Evolutionary conservation across 2,888 invertebrate genomes (phyloP).

Genomic region (Horisme vitalbata): DNA sequence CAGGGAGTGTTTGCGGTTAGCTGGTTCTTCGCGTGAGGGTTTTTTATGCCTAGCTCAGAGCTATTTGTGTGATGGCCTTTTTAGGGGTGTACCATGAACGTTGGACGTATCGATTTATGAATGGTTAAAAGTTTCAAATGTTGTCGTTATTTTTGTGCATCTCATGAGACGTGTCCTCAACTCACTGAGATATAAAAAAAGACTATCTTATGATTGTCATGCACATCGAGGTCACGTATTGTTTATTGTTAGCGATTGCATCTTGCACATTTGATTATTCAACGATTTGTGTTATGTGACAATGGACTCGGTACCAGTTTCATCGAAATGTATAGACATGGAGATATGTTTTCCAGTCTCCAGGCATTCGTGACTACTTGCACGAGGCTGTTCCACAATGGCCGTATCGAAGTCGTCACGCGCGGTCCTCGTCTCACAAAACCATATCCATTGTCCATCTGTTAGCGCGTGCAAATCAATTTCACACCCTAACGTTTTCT

Average conservation of each 20-base stretch:
- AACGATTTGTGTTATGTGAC: slow-evolving; percentile 31
- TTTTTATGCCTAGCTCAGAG: slow-evolving; percentile 16
- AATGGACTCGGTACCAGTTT: slow-evolving; percentile 25
- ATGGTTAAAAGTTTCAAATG: neutral
- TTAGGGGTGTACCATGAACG: slow-evolving; percentile 4
- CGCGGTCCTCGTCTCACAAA: slow-evolving; percentile 49
- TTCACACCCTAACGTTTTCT: slow-evolving; percentile 60
- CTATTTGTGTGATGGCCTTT: slow-evolving; percentile 15
- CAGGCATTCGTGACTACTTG: slow-evolving; percentile 55
- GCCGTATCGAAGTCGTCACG: slow-evolving; percentile 61
- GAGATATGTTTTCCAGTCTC: slow-evolving; percentile 36
- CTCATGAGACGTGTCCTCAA: slow-evolving; percentile 12
- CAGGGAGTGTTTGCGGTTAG: slow-evolving; percentile 42
- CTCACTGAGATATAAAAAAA: slow-evolving; percentile 12
- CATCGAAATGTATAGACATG: slow-evolving; percentile 35
- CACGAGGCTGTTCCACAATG: slow-evolving; percentile 63
- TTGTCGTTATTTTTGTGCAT: slow-evolving; percentile 1
- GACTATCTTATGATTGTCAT: slow-evolving; percentile 8
- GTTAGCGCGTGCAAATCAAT: slow-evolving; percentile 65
- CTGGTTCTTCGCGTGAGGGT: slow-evolving; percentile 22
- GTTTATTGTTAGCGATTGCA: slow-evolving; percentile 15
- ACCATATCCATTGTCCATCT: slow-evolving; percentile 52
- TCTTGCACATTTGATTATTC: slow-evolving; percentile 24
- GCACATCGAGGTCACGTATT: slow-evolving; percentile 21
- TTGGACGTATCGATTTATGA: slow-evolving; percentile 10